Conservation (phyloP, 2,113 vertebrate genomes). For the Rhinichthys klamathensis region DNA sequence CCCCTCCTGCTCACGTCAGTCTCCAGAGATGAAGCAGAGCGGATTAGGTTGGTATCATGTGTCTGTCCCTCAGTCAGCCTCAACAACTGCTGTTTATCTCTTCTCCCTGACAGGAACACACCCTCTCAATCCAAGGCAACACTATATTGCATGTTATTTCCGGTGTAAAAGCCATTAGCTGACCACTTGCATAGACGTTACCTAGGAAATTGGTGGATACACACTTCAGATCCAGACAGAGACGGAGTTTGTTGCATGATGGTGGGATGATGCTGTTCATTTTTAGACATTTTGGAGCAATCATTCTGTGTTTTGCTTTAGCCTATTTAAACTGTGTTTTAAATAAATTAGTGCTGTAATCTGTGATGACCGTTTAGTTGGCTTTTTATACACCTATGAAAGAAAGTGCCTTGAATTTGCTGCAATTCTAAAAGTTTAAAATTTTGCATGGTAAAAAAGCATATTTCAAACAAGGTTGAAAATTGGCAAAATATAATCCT, state of each 20-base stretch:
- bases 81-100: conserved; percentile 33
- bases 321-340: not conserved
- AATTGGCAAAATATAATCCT: not conserved
- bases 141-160: not conserved
- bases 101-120: not conserved
- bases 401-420: not conserved
- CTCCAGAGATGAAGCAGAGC: conserved; percentile 95
- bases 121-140: not conserved
- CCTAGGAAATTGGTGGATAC: not conserved
- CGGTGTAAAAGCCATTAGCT: conserved; percentile 5
- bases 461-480: not conserved
- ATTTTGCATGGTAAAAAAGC: not conserved
- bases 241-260: not conserved
- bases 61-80: conserved; percentile 33
- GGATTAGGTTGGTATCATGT: conserved; percentile 86
- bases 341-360: not conserved
- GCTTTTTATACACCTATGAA: not conserved
- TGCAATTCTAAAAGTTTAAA: not conserved
- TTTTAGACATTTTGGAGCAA: not conserved
- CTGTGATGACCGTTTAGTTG: not conserved
- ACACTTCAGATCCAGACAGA: not conserved
- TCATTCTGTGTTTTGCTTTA: not conserved
- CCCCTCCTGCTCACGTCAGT: conserved; percentile 90
- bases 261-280: not conserved
- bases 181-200: not conserved